Base-by-base conservation (phyloP, 2,888 invertebrate genomes). In the Torymus texanus region DNA sequence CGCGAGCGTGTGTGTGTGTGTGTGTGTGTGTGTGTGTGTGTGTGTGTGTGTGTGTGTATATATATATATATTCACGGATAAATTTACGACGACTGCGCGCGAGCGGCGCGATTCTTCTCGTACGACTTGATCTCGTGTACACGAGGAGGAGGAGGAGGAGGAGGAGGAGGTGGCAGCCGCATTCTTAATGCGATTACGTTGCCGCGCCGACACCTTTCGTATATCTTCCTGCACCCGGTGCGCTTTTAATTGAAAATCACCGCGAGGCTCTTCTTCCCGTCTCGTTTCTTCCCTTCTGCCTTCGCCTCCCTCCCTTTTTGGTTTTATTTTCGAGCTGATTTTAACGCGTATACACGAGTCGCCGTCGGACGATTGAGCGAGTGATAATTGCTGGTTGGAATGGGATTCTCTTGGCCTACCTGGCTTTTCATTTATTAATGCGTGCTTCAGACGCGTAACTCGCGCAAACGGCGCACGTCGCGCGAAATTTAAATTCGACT, bases 111-210 rank as follows among this genome's bases (percentile, higher is more conserved):
- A 85, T 85, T 85, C 84, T 83, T 80, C 83, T 79, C 29, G 4
- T 83, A 83, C 81, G 79, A 83, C 83, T 87, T 88, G 85, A 88
- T 87, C 86, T 86, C 82, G 85, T 87, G 87, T 87, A 87, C 87
- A 87, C 2, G 76, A 16, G 63, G 56, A 16, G 18, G 21, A 21
- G 21, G 21, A 21, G 21, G 21, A 21, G 21, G 21, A 21, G 21
- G 21, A 2, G 51, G 71, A 53, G 55, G 29, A 2, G 4, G 29
- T 5, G 13, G 56, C 55, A 18, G 66, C 29, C 72, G 59, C 61
- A 72, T 78, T 78, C 72, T 78, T 78, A 72, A 78, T 78, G 72
- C 72, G 78, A 72, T 78, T 88, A 88, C 86, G 88, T 59, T 65
- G 58, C 59, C 59, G 71, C 86, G 84, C 82, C 80, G 76, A 67